A percentile compares a stretch with the other conserved stretches of the same genome.
phyloP scores from a whole-genome alignment of 2,797 vertebrate genomes.

The Pipistrellus nathusii region DNA sequence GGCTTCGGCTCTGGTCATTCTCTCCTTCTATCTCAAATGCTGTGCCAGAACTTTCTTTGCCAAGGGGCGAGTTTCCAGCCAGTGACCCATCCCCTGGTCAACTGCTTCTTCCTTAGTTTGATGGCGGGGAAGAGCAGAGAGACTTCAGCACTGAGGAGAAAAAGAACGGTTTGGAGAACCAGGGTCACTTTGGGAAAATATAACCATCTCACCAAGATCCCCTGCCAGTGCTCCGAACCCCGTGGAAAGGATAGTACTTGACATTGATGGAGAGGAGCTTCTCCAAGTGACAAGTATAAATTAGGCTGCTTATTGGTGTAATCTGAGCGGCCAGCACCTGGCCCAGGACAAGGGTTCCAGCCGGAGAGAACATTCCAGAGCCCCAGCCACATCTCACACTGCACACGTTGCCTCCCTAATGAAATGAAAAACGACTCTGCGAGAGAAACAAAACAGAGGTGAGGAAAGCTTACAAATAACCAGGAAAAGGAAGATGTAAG shows the following conservation, averaged over 20 bases:
- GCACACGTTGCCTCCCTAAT: conserved; percentile 58
- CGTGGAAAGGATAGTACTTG: conserved; percentile 78
- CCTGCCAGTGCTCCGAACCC: conserved; percentile 74
- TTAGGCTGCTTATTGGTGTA: conserved; percentile 79
- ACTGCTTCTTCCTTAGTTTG: conserved; percentile 71
- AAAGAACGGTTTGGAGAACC: conserved; percentile 44
- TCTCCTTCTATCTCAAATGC: conserved; percentile 69
- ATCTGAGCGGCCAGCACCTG: conserved; percentile 82
- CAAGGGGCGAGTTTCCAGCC: conserved; percentile 73
- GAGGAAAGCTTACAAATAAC: conserved; percentile 65
- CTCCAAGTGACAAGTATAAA: conserved; percentile 79
- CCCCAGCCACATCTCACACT: conserved; percentile 75
- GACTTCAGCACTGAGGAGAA: conserved; percentile 72
- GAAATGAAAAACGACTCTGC: conserved; percentile 81
- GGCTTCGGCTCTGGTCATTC: conserved; percentile 77
- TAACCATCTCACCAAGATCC: conserved; percentile 64
- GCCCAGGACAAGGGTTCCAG: conserved; percentile 78
- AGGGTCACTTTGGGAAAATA: conserved; percentile 48
- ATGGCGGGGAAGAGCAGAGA: conserved; percentile 65
- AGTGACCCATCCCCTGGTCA: conserved; percentile 40
- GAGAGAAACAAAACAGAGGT: conserved; percentile 32
- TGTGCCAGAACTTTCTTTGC: conserved; percentile 71
- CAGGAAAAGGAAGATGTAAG: conserved; percentile 43
- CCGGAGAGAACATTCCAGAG: conserved; percentile 80
- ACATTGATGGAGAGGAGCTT: conserved; percentile 72